A percentile compares a stretch with the other conserved stretches of the same genome.
These are phyloP conservation scores for Zingel zingel DNA, from an alignment of 2,113 vertebrate genomes.

Conservation along the genomic window DNA sequence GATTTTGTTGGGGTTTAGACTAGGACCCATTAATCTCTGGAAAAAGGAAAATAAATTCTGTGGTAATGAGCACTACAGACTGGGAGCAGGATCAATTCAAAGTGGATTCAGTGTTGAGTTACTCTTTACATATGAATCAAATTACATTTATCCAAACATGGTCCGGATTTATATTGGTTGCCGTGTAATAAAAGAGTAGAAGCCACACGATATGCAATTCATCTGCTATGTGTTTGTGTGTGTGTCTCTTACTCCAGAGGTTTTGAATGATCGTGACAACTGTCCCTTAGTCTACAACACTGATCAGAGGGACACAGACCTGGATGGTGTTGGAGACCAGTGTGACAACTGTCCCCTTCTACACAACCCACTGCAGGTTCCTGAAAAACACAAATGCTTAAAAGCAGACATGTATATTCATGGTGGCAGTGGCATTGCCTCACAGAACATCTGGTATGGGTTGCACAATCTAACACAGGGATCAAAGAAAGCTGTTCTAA, in stretches of 20 bases:
- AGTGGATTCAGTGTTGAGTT: not conserved
- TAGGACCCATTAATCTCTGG: no score
- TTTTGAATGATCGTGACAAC: conserved; percentile 95
- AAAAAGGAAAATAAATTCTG: not conserved
- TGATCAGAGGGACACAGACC: conserved; percentile 94
- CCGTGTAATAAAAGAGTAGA: not conserved
- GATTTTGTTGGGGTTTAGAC: no score
- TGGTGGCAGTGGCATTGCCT: not conserved
- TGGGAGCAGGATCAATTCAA: not conserved
- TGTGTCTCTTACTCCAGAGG: conserved; percentile 81
- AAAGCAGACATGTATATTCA: not conserved
- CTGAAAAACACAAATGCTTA: not conserved
- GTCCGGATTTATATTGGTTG: conserved; percentile 18
- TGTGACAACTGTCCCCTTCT: conserved; percentile 97
- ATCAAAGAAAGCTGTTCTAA: not conserved
- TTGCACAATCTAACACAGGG: not conserved
- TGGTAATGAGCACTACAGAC: not conserved
- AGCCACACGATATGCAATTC: not conserved
- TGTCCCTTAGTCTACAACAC: conserved; percentile 96
- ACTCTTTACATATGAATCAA: conserved; percentile 2
- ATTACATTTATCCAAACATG: conserved; percentile 1
- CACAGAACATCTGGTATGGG: conserved; percentile 21
- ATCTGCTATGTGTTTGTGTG: not conserved
- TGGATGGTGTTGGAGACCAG: conserved; percentile 95
- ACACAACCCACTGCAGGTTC: conserved; percentile 95